A percentile compares a stretch with the other conserved stretches of the same genome.
Evolutionary conservation across 2,113 vertebrate genomes (phyloP).

Genomic region (Anser cygnoides): DNA sequence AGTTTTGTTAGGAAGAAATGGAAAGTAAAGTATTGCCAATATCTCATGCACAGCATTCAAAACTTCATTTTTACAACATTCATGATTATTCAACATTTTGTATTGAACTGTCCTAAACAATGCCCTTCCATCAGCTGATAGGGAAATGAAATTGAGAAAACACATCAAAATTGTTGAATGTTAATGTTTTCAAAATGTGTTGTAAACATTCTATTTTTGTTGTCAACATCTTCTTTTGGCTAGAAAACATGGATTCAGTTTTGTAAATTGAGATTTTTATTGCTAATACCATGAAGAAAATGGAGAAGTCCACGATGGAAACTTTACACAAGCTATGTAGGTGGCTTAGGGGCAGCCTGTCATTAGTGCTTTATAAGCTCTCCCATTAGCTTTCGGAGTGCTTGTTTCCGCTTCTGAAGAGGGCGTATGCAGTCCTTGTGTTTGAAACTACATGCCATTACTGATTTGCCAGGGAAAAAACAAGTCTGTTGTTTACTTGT

Average conservation of each 20-base stretch:
- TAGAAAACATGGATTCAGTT: neutral
- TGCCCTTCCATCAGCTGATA: neutral
- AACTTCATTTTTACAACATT: neutral
- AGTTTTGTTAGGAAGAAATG: neutral
- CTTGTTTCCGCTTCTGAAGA: neutral
- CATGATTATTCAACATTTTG: no score
- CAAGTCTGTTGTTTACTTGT: neutral
- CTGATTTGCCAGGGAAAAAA: neutral
- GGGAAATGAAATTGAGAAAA: neutral
- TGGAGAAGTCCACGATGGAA: neutral
- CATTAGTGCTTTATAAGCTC: neutral
- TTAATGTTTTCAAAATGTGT: neutral
- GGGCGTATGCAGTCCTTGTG: neutral
- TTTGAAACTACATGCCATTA: accelerated
- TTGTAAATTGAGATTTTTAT: neutral
- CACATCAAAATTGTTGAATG: neutral
- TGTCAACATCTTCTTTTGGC: neutral
- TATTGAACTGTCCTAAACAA: neutral
- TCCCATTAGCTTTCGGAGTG: neutral
- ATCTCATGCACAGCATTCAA: neutral
- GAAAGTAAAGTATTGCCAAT: neutral
- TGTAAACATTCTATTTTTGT: neutral
- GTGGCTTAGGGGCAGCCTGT: neutral
- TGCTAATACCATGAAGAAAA: neutral
- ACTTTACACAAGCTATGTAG: neutral